A percentile compares a stretch with the other conserved stretches of the same genome.
Evolutionary conservation across 2,888 invertebrate species (phyloP).

Genomic region (Pterostichus niger): DNA sequence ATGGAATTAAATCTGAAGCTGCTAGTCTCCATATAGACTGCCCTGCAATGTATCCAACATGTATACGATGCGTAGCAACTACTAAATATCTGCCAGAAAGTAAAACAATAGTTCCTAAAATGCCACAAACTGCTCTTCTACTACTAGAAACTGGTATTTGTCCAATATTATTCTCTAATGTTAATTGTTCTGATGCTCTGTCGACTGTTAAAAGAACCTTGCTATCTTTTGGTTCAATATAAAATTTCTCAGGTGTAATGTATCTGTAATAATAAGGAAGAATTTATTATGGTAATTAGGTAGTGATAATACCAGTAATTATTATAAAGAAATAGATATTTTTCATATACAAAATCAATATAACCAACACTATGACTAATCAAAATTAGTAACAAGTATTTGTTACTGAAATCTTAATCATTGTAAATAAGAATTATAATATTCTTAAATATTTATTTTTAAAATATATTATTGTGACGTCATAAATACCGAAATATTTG

Average conservation of each 20-base stretch:
- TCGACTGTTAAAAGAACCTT: constrained; percentile 91
- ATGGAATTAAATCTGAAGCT: constrained; percentile 91
- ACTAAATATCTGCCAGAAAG: constrained; percentile 93
- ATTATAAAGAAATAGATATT: constrained; percentile 11
- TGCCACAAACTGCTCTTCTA: constrained; percentile 87
- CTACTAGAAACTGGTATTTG: constrained; percentile 83
- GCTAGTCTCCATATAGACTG: constrained; percentile 89
- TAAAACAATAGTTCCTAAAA: constrained; percentile 91
- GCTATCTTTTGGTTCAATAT: constrained; percentile 88
- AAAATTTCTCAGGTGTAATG: constrained; percentile 93
- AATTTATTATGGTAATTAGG: constrained; percentile 13
- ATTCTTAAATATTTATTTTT: background rate
- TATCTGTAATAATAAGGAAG: constrained; percentile 80
- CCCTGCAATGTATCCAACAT: constrained; percentile 90
- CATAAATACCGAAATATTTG: constrained; percentile 69
- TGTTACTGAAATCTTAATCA: no score
- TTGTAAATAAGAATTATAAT: background rate
- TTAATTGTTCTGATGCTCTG: constrained; percentile 79
- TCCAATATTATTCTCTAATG: constrained; percentile 76
- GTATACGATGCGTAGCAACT: constrained; percentile 90
- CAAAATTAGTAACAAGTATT: no score
- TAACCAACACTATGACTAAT: no score
- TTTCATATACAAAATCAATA: no score
- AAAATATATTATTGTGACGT: constrained; percentile 8
- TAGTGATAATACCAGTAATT: constrained; percentile 59